Percentiles rank a stretch among this genome's conserved stretches.
phyloP scores from a whole-genome alignment of 35 echinoderm and acorn worm genomes.

The Lytechinus variegatus region DNA sequence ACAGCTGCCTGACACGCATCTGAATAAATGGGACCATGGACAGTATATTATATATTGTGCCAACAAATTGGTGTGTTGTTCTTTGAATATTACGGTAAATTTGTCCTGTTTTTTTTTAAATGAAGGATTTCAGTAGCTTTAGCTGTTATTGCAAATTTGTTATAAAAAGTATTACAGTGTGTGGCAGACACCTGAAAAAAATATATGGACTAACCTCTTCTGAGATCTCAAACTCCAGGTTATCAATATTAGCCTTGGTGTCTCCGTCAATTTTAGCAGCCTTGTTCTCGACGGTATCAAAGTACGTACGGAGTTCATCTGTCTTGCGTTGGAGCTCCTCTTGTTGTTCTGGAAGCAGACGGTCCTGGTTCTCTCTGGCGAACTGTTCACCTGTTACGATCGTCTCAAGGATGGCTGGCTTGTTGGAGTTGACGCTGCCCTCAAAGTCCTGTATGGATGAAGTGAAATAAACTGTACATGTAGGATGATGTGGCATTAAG shows the following conservation, averaged over 20 bases:
- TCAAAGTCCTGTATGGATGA: slow-evolving; percentile 68
- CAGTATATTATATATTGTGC: not conserved
- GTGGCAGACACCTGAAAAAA: not conserved
- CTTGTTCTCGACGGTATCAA: slow-evolving; percentile 73
- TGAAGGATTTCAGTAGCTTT: too few species aligned
- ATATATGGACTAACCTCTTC: slow-evolving; percentile 77
- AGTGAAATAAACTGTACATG: not conserved
- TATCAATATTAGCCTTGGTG: slow-evolving; percentile 75
- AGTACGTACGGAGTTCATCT: slow-evolving; percentile 82
- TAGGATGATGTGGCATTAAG: not conserved
- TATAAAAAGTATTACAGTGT: too few species aligned
- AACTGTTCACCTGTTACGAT: slow-evolving; percentile 93
- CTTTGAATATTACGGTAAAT: not conserved
- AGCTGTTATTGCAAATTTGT: too few species aligned
- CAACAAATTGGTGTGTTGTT: not conserved
- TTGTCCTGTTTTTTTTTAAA: too few species aligned
- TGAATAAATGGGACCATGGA: not conserved
- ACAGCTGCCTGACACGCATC: slow-evolving; percentile 76
- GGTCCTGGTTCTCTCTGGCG: slow-evolving; percentile 79
- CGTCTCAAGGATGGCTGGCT: slow-evolving; percentile 83
- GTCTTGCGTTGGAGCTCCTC: slow-evolving; percentile 94
- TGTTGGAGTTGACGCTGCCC: slow-evolving; percentile 84
- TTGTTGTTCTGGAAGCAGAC: slow-evolving; percentile 74
- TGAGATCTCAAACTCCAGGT: slow-evolving; percentile 75
- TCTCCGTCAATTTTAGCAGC: slow-evolving; percentile 79